A percentile compares a stretch with the other conserved stretches of the same genome.
Conservation (phyloP, 1,140 invertebrate species). For the Dryas iulia region DNA sequence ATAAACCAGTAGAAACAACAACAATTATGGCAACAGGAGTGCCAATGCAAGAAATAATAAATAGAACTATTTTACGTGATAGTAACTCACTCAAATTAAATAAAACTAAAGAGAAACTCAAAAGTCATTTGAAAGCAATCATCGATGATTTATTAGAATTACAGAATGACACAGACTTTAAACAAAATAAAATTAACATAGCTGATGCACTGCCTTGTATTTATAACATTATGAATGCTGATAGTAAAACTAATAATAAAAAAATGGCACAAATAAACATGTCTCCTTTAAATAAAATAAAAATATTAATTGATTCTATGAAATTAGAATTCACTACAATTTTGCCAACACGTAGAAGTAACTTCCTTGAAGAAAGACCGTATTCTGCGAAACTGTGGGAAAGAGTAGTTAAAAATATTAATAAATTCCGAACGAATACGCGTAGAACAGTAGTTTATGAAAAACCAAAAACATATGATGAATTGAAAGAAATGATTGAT, state of each 20-base stretch:
- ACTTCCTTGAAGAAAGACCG: constrained; percentile 31
- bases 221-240: constrained; percentile 52
- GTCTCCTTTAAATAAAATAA: constrained; percentile 45
- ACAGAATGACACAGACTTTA: constrained; percentile 38
- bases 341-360: constrained; percentile 40
- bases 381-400: constrained; percentile 61
- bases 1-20: constrained; percentile 5
- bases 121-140: constrained; percentile 57
- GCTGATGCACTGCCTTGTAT: constrained; percentile 60
- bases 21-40: background rate
- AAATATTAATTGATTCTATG: constrained; percentile 48
- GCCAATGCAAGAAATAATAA: background rate
- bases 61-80: background rate
- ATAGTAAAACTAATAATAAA: constrained; percentile 18
- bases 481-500: constrained; percentile 52
- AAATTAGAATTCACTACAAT: constrained; percentile 43
- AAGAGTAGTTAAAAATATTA: constrained; percentile 53
- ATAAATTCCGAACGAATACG: constrained; percentile 32
- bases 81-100: constrained; percentile 26
- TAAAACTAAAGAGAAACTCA: constrained; percentile 55
- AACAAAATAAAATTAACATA: constrained; percentile 46
- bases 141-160: constrained; percentile 61
- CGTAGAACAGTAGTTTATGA: constrained; percentile 37
- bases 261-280: constrained; percentile 13
- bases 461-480: constrained; percentile 43